Conservation (phyloP, 53 echinoderm and acorn worm species). For the Stichopus horrens region DNA sequence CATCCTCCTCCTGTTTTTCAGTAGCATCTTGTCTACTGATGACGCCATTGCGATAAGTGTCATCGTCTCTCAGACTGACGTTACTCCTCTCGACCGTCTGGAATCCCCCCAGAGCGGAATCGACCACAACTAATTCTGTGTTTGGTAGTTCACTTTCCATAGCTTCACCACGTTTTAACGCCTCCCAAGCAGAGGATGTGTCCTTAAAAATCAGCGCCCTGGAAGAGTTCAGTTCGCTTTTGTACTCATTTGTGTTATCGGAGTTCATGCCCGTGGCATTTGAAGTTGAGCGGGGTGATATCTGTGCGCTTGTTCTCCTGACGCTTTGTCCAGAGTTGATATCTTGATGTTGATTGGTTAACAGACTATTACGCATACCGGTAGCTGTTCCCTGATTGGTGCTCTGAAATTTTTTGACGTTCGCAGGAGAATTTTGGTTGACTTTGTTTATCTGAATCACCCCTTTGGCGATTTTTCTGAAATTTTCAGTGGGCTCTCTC, state of each 20-base stretch:
- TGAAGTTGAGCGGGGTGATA: not conserved
- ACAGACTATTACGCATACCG: constrained; percentile 36
- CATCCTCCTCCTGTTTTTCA: not conserved
- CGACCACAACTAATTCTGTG: constrained; percentile 77
- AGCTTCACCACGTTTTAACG: constrained; percentile 65
- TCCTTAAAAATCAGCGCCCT: constrained; percentile 77
- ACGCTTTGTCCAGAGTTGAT: not conserved
- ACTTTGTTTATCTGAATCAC: constrained; percentile 40
- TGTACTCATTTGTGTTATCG: not conserved
- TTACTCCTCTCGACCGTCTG: constrained; percentile 68
- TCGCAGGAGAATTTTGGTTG: constrained; percentile 8
- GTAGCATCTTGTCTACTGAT: not conserved
- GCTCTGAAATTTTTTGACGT: not conserved
- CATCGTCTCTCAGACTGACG: constrained; percentile 1
- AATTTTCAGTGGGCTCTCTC: constrained; percentile 9
- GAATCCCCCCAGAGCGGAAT: constrained; percentile 74
- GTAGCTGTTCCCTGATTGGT: constrained; percentile 26
- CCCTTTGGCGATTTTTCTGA: constrained; percentile 10
- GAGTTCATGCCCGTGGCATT: not conserved
- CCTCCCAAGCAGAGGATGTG: constrained; percentile 88
- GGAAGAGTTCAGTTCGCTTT: constrained; percentile 22
- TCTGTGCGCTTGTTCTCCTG: not conserved
- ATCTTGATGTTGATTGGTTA: constrained; percentile 27
- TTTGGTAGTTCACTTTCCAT: constrained; percentile 63
- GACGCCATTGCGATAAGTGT: not conserved